Base-by-base conservation (phyloP, 2,797 vertebrate genomes). In the Ibycter americanus region DNA sequence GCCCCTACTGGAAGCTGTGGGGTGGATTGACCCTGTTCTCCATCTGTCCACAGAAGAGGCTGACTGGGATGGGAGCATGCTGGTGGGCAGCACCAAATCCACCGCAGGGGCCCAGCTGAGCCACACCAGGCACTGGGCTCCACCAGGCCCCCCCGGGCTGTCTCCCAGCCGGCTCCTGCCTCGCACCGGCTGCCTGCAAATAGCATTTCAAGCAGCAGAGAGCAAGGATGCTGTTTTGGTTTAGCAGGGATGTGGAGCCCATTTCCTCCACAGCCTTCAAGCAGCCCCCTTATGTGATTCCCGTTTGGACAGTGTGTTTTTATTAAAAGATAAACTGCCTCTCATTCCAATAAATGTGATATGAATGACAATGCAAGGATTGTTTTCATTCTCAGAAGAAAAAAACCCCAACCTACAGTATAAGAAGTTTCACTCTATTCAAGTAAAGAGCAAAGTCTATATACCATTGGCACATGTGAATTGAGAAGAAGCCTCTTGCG, bases 251-350 rank as follows among this genome's bases (percentile, higher is more conserved):
- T 2, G 1, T 18, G 46, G 7, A 56, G 52, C 52, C 52, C 12
- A 20, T 56, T 70, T 92, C 74, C 42, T 90, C 40, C 25, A 29
- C 1, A 5, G 78, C 29, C 93, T 92, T 93, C 49, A 56, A 54
- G 36, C 40, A 52, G 40, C 15, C 26, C 58, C 51, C 31, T 79
- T 82, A 52, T 1, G 11, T 71, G 67, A 67, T 56, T 92, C 52
- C 55, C 5, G 7, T 70, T 46, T 4, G 9, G 89, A 82, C 27
- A 32, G 42, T 71, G 25, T 55, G 71, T 46, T 97, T 94, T 89
- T 89, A 42, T 84, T 63, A 66, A 73, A 89, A 89, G 72, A 72
- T 84, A 92, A 89, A 66, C 55, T 73, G 58, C 31, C 4, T 73
- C 44, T 58, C 38, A 22, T 92, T 87, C n/a, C 21, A 59, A 76